Evolutionary conservation across 1,140 invertebrate genomes (phyloP).

Genomic region (Calosoma granatense): DNA sequence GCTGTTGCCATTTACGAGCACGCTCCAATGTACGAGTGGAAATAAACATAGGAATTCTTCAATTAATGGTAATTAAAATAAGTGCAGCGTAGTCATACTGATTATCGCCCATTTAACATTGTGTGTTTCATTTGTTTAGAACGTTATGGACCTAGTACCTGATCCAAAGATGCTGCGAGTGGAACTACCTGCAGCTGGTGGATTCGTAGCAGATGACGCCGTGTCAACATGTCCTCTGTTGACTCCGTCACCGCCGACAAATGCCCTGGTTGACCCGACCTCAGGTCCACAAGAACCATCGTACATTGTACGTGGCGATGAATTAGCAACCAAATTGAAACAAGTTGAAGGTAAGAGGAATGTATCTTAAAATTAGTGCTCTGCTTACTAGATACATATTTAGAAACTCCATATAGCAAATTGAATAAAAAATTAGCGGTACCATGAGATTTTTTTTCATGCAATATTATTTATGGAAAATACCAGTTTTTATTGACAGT

Average conservation of each 20-base stretch:
- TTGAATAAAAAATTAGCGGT: too few relatives aligned
- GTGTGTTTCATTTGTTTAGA: not conserved
- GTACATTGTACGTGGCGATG: constrained; percentile 25
- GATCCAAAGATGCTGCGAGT: not conserved
- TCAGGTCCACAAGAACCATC: constrained; percentile 26
- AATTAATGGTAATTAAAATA: constrained; percentile 9
- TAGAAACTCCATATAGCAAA: too few relatives aligned
- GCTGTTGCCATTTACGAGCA: constrained; percentile 3
- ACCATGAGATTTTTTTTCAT: too few relatives aligned
- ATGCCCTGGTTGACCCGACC: constrained; percentile 38
- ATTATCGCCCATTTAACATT: not conserved
- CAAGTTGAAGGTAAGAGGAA: constrained; percentile 27
- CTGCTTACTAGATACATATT: too few relatives aligned
- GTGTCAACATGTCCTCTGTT: constrained; percentile 44
- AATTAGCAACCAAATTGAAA: constrained; percentile 31
- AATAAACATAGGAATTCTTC: not conserved
- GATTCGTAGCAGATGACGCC: constrained; percentile 40
- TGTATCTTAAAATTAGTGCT: not conserved
- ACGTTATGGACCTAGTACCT: not conserved
- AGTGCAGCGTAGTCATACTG: not conserved
- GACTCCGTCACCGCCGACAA: constrained; percentile 38
- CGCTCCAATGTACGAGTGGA: not conserved
- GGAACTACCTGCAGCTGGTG: not conserved
- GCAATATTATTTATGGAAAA: not conserved
- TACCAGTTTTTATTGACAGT: too few relatives aligned